These are phyloP conservation scores for Arvicanthis niloticus DNA, from an alignment of 2,113 vertebrate species.

Conservation along the genomic window DNA sequence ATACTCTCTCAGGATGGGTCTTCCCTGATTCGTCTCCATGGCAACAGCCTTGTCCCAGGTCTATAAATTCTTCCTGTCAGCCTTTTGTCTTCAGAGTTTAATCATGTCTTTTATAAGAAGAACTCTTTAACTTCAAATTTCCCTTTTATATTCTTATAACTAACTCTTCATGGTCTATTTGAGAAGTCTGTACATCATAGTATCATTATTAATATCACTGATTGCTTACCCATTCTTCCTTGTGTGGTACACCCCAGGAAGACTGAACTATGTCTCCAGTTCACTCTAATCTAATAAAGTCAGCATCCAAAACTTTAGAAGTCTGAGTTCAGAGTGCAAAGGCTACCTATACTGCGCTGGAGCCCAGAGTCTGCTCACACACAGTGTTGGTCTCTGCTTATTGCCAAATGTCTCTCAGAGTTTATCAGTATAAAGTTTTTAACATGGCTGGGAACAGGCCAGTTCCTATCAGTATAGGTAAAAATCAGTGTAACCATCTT, in stretches of 20 bases:
- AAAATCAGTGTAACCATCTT: neutral
- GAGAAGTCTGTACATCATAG: neutral
- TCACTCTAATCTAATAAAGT: neutral
- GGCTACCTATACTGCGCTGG: too few species aligned
- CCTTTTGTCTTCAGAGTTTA: neutral
- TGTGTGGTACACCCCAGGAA: neutral
- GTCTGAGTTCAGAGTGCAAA: neutral
- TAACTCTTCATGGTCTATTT: neutral
- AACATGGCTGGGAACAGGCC: neutral
- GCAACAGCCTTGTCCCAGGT: accelerated
- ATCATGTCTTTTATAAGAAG: neutral
- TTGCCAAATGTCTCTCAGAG: neutral
- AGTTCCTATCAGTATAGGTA: neutral
- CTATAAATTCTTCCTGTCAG: neutral
- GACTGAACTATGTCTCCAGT: neutral
- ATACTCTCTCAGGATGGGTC: neutral
- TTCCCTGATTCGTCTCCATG: neutral
- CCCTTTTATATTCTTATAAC: neutral
- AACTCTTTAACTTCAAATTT: neutral
- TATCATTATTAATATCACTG: neutral
- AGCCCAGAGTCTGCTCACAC: accelerated
- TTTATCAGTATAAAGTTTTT: neutral
- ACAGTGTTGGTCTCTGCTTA: too few species aligned
- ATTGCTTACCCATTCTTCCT: neutral
- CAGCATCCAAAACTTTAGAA: neutral